Base-by-base conservation (phyloP, 2,888 invertebrate genomes). In the Melinaea marsaeus region DNA sequence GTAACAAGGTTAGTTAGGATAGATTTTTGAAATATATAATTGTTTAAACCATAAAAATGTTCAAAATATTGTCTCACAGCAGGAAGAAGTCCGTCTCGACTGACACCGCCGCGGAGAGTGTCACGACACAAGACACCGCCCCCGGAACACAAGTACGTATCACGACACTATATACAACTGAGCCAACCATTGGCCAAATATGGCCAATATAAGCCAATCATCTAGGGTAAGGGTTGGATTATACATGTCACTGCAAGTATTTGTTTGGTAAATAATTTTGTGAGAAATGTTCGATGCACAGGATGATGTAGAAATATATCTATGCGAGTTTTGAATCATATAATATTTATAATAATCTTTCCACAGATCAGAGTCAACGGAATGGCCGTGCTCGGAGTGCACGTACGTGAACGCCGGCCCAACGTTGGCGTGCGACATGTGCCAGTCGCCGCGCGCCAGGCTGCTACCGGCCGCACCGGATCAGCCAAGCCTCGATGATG, bases 331-430 rank as follows among this genome's bases (percentile, higher is more conserved):
- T 11, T 9, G 3, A 42, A 42, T 6, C 11, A 42, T 9, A 9
- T 9, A 42, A 9, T 9, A 42, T 42, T 42, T 9, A 9, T 42
- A 13, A 6, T 55, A 35, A 3, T 55, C 2, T 56, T 47, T n/a
- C 35, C 32, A 57, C 72, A 81, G 81, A 54, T 33, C 74, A 11
- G 88, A 83, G 34, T 65, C 78, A 0, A 79, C 85, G 55, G 92
- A 93, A 64, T 96, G 96, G 96, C 93, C 95, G 67, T 97, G 96
- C 76, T 91, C 93, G 51, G 92, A 95, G 58, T 97, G 97, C 80
- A 97, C 97, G 13, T 97, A 93, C 79, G 94, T 95, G 84, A 97
- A 97, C 81, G 92, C 92, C 34, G 91, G 88, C 46, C 73, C 83
- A 1, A 86, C 90, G 45, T 74, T 77, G n/a, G 79, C 91, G 55